Evolutionary conservation across 2,113 vertebrate genomes (phyloP), one percentile per base, ranked within the genome.

Genomic region (Cettia cetti): DNA sequence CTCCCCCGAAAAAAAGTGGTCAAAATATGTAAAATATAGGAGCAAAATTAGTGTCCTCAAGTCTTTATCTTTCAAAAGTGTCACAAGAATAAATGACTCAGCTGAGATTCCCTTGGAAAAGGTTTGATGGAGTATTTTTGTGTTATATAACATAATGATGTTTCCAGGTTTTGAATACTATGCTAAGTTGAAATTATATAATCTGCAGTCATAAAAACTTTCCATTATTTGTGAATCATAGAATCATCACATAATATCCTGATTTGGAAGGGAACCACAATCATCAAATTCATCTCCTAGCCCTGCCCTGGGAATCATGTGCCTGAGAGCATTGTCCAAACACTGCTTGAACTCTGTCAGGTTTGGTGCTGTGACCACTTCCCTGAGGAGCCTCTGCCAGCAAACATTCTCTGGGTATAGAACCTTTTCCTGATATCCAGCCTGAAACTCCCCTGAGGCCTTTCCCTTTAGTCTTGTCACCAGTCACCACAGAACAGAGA

Each of bases 351-450:
- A 9, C 12, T 37, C 45, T 33, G 15, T 4, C 18, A 57, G 52
- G 3, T 0, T 54, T 20, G 35, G 27, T 49, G 26, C 76, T 72
- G 35, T 65, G 35, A 27, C 22, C 63, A 8, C 35, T 49, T 12
- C 17, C 26, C 31, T 22, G 27, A 1, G 14, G 31, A 42, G 11
- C 30, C 28, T n/a, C 10, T n/a, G 11, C n/a, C 20, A 63, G n/a
- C 15, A n/a, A 2, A 0, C 49, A 63, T 5, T 4, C n/a, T 56
- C 35, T 31, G 26, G 15, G 37, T 42, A 49, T 50, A 50, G 8
- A 88, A 33, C 4, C 2, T 50, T 33, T 27, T 50, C 13, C 27
- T 66, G 1, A 59, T 28, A 33, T 20, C 23, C 50, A 74, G 2
- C 6, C 19, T 28, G 50, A 66, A 37, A 2, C 4, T 59, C 5